These are phyloP conservation scores for Malurus leucopterus DNA, from an alignment of 2,797 vertebrate species.

Conservation along the genomic window DNA sequence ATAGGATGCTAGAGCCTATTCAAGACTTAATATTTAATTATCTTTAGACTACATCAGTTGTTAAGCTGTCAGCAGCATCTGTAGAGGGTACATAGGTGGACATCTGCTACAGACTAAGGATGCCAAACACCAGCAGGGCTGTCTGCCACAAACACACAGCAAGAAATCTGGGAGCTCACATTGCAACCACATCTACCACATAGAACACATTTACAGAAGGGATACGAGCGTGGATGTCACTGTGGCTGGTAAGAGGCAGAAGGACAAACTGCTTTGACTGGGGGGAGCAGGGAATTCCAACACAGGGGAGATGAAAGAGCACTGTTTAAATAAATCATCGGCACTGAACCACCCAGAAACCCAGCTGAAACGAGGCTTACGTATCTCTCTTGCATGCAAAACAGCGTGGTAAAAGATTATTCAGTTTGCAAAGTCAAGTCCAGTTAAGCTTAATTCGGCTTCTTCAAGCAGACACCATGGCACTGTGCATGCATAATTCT, in stretches of 20 bases:
- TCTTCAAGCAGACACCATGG: not conserved
- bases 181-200: not conserved
- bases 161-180: not conserved
- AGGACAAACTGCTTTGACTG: not conserved
- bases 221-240: not conserved
- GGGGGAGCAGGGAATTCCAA: not conserved
- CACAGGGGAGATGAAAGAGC: not conserved
- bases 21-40: slow-evolving; percentile 42
- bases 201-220: not conserved
- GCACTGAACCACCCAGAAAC: not conserved
- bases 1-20: not conserved
- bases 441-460: not conserved
- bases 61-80: slow-evolving; percentile 8
- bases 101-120: not conserved
- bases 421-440: not conserved
- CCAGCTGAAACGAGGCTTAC: not conserved
- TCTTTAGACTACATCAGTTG: not conserved
- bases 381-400: not conserved
- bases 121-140: not conserved
- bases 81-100: not conserved
- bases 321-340: not conserved
- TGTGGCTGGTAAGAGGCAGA: not conserved
- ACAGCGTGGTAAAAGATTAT: not conserved
- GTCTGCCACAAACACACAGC: not conserved
- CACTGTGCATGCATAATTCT: not conserved